Evolutionary conservation across 2,797 vertebrate species (phyloP), one percentile per base, ranked within the genome.

Genomic region (Bovichtus variegatus): DNA sequence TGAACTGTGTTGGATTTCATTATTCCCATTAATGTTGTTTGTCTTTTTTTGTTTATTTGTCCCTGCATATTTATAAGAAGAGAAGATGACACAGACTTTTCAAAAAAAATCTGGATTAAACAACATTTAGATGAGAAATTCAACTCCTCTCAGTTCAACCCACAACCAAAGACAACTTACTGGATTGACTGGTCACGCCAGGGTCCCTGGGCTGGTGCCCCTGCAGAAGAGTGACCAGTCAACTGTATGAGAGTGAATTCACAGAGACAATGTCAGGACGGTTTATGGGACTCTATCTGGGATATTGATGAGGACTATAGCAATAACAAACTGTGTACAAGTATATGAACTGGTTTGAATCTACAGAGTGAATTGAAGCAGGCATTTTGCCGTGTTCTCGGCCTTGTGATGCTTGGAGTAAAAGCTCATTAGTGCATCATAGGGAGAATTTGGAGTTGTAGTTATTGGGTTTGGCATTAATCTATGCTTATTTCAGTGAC

Each of bases 301-400:
- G 66, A 76, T 78, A 68, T 69, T 73, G 50, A 82, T 29, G 64
- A 82, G 88, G 89, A 92, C 87, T 84, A 85, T 75, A 93, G 92
- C 92, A 94, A 92, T 94, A 92, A 92, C 87, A 92, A 84, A 81
- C 84, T 81, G 58, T 76, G 78, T 79, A 81, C 71, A 84, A 85
- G 80, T 61, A 40, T 66, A 74, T 66, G 66, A 68, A 82, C 77
- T 82, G 76, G 84, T 76, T 74, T 78, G 78, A 79, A 77, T 67
- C 51, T 31, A 44, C 69, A 23, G 74, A 70, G 74, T 74, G 82
- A 78, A 78, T 16, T 46, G 46, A 76, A 83, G 69, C 64, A 59
- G 63, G 27, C 34, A 18, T 76, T 64, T 54, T 21, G 58, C 53
- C 38, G 27, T 46, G 53, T 50, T 72, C 51, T 67, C 66, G 31